Percentiles rank a stretch among this genome's conserved stretches.
Conservation (phyloP, 2,797 vertebrate species). For the Benthosema pterotum region DNA sequence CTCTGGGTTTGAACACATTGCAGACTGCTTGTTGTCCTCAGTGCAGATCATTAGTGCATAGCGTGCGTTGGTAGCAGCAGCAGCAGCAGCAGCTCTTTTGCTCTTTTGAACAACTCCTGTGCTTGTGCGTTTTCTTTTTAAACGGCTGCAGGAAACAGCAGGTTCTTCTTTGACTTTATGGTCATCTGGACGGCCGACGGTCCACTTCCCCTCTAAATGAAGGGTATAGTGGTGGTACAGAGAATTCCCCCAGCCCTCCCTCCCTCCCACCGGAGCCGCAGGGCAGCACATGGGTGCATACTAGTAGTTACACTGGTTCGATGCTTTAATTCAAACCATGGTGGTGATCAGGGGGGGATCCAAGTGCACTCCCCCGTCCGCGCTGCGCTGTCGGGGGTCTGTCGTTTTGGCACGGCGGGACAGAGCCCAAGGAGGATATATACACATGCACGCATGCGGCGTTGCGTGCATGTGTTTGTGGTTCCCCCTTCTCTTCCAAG, state of each 20-base stretch:
- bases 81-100: constrained; percentile 34
- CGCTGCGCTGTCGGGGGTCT: constrained; percentile 37
- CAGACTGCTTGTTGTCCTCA: too few relatives aligned
- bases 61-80: too few relatives aligned
- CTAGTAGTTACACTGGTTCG: constrained; percentile 14
- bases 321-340: constrained; percentile 20
- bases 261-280: constrained; percentile 20
- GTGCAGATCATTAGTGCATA: neutral
- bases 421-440: constrained; percentile 31
- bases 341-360: constrained; percentile 7
- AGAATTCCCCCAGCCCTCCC: neutral
- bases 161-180: constrained; percentile 59
- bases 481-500: constrained; percentile 41
- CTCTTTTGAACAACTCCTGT: constrained; percentile 48
- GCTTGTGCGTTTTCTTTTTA: constrained; percentile 24
- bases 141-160: constrained; percentile 47
- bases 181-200: constrained; percentile 53
- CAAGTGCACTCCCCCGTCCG: constrained; percentile 45
- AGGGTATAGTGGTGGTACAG: constrained; percentile 25
- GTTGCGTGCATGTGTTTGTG: constrained; percentile 13
- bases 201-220: constrained; percentile 63
- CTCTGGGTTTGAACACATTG: too few relatives aligned
- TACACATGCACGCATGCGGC: too few relatives aligned
- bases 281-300: constrained; percentile 29
- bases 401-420: constrained; percentile 35